Conservation (phyloP, 2,888 invertebrate genomes). For the Tipula lateralis region DNA sequence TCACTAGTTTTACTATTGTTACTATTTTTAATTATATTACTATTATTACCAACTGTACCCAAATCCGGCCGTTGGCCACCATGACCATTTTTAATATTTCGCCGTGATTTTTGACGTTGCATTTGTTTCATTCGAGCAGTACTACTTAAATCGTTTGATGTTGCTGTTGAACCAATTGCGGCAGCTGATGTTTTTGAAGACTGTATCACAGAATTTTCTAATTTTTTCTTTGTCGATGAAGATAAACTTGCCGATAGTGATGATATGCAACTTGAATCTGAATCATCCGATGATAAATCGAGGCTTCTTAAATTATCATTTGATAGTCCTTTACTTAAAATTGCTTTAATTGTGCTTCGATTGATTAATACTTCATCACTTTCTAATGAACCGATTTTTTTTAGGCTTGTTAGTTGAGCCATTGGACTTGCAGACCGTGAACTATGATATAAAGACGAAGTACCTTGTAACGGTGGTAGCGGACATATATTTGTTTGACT, state of each 20-base stretch:
- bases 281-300: slow-evolving; percentile 27
- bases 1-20: slow-evolving; percentile 40
- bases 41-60: slow-evolving; percentile 51
- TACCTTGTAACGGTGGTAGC: slow-evolving; percentile 50
- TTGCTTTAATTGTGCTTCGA: slow-evolving; percentile 49
- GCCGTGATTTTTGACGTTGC: slow-evolving; percentile 52
- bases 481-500: neutral
- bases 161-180: neutral
- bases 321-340: slow-evolving; percentile 42
- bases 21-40: slow-evolving; percentile 42
- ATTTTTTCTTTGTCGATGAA: slow-evolving; percentile 36
- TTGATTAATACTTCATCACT: slow-evolving; percentile 48
- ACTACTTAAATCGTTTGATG: slow-evolving; percentile 45
- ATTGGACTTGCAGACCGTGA: slow-evolving; percentile 66
- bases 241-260: slow-evolving; percentile 34
- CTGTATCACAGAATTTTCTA: slow-evolving; percentile 40
- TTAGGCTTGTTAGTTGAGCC: slow-evolving; percentile 72
- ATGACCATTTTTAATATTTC: slow-evolving; percentile 51
- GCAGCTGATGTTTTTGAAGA: slow-evolving; percentile 38
- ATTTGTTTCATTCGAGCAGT: slow-evolving; percentile 51
- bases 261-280: slow-evolving; percentile 39
- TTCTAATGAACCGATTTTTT: slow-evolving; percentile 49
- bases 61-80: slow-evolving; percentile 56
- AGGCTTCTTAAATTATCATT: slow-evolving; percentile 36
- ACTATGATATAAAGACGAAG: slow-evolving; percentile 45